Evolutionary conservation across 2,113 vertebrate genomes (phyloP), one percentile per base, ranked within the genome.

Genomic region (Xiphophorus maculatus): DNA sequence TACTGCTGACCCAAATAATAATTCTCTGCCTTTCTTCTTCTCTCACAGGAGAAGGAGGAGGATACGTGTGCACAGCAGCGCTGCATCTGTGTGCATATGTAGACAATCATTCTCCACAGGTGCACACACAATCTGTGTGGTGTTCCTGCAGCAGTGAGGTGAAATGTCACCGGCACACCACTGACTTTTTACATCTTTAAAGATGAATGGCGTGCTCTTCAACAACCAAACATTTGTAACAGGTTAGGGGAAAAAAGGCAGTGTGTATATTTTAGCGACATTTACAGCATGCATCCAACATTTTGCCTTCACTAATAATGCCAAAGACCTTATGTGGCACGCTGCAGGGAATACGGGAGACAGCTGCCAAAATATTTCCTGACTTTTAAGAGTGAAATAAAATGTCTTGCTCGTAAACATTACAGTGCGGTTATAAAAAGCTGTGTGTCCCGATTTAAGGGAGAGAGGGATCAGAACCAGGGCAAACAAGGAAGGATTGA

Each of bases 361-460:
- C 42, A 69, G 69, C 33, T 71, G 81, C 69, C 82, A 90, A 89
- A 93, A 90, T 83, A 77, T 74, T 74, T 80, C 69, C 71, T 51
- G 85, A 89, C 88, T 89, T 93, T 91, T 83, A 58, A 90, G 76
- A 77, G 88, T 35, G 66, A 90, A 90, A 91, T 90, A 90, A 94
- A 92, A 93, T 44, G 83, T 87, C 84, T 73, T 63, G 73, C 86
- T 91, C 89, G 89, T 92, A 91, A 74, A 91, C 77, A 85, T 84
- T 84, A 86, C 84, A 91, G 84, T 61, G 29, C 66, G 70, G 58
- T 65, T 66, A 76, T 79, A 80, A 84, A 88, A 87, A 63, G 63
- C 81, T 78, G 79, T 69, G 79, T 73, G 84, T 83, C 74, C 71
- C 33, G 32, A 86, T 71, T 82, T 48, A 17, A 63, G 80, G 67